A percentile compares a stretch with the other conserved stretches of the same genome.
Conservation (phyloP, 1,140 invertebrate species). For the Dinoponera quadriceps region DNA sequence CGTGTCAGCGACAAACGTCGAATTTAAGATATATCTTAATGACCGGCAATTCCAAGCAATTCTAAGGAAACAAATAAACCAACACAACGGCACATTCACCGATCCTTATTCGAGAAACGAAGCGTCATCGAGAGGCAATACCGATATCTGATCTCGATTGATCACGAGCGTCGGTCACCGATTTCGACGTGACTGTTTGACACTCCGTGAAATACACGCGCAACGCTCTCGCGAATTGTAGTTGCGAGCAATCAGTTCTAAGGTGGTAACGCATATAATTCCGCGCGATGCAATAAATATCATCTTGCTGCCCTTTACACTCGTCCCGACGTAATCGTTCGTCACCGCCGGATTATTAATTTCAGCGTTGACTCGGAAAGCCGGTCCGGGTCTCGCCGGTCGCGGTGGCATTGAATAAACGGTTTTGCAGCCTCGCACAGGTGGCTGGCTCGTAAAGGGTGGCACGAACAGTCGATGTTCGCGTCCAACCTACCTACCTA, state of each 20-base stretch:
- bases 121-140: background rate
- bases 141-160: background rate
- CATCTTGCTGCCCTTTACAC: conserved; percentile 53
- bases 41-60: background rate
- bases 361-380: conserved; percentile 59
- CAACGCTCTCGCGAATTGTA: background rate
- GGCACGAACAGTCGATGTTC: conserved; percentile 42
- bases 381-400: conserved; percentile 10
- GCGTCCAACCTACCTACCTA: conserved; percentile 5
- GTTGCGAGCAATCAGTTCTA: conserved; percentile 13
- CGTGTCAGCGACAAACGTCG: conserved; percentile 3
- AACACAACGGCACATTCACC: no score
- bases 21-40: conserved; percentile 10
- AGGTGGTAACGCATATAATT: conserved; percentile 46
- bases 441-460: conserved; percentile 68
- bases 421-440: conserved; percentile 66
- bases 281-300: conserved; percentile 53
- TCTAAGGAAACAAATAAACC: conserved; percentile 6
- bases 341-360: conserved; percentile 69
- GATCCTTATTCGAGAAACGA: background rate
- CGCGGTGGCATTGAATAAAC: conserved; percentile 53
- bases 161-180: background rate
- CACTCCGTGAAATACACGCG: background rate
- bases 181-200: background rate
- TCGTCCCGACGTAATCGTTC: conserved; percentile 53